Conservation (phyloP, 2,113 vertebrate genomes). For the Rhodinocichla rosea region DNA sequence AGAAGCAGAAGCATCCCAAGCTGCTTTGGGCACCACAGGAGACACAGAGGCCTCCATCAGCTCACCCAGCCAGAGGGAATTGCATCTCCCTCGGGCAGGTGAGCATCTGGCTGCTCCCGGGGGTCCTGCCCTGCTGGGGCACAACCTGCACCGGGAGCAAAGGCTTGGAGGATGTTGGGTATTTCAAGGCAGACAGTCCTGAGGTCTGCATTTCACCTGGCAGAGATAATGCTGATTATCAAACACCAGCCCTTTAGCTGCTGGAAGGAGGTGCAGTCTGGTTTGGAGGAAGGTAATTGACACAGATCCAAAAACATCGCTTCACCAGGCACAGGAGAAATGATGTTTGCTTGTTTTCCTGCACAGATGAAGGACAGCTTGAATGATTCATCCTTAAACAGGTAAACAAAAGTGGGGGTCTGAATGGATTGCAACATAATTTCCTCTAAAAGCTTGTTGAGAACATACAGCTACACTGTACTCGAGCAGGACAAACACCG, state of each 20-base stretch:
- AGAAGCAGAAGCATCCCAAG: not conserved
- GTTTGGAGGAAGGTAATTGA: not conserved
- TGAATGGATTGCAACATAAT: not conserved
- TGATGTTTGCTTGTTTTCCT: not conserved
- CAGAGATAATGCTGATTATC: not conserved
- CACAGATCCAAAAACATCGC: not conserved
- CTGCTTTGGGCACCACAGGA: not conserved
- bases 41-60: accelerated
- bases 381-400: not conserved
- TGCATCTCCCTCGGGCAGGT: not conserved
- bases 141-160: accelerated
- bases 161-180: accelerated
- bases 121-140: too few relatives aligned
- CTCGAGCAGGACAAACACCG: not conserved
- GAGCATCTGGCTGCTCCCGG: not conserved
- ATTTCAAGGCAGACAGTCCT: too few relatives aligned
- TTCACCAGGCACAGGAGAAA: not conserved
- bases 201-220: not conserved
- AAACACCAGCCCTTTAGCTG: not conserved
- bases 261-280: not conserved
- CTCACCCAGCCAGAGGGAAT: accelerated
- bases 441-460: not conserved
- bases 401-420: not conserved
- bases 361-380: not conserved
- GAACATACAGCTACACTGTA: not conserved